These are phyloP conservation scores for Cydia fagiglandana DNA, from an alignment of 1,140 invertebrate genomes.

Conservation along the genomic window DNA sequence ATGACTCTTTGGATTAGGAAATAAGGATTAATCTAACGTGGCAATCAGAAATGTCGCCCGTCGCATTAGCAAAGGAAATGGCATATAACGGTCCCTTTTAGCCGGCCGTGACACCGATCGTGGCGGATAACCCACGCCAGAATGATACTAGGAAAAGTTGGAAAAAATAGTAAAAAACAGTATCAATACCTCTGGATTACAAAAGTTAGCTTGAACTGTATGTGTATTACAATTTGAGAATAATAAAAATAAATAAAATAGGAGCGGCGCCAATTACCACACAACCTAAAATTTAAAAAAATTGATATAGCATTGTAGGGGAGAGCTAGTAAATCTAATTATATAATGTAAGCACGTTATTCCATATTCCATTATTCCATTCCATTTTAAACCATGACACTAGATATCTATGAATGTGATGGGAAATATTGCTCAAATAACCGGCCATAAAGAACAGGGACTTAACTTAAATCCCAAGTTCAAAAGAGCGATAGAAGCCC, in stretches of 20 bases:
- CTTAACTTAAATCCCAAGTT: conserved; percentile 38
- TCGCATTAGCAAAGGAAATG: conserved; percentile 52
- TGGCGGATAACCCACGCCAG: conserved; percentile 22
- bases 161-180: too few species aligned
- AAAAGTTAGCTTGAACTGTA: too few species aligned
- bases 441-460: conserved; percentile 17
- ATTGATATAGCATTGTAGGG: too few species aligned
- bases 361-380: too few species aligned
- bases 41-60: conserved; percentile 44
- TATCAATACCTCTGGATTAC: too few species aligned
- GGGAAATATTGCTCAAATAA: conserved; percentile 18
- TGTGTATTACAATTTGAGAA: too few species aligned
- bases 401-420: neutral
- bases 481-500: conserved; percentile 42
- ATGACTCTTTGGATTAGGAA: neutral
- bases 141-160: neutral
- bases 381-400: neutral
- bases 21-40: conserved; percentile 20
- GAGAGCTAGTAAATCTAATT: too few species aligned
- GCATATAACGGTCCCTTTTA: conserved; percentile 58
- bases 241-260: too few species aligned
- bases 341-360: neutral
- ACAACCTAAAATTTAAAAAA: too few species aligned
- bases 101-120: conserved; percentile 64
- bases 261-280: too few species aligned